Base-by-base conservation (phyloP, 2,888 invertebrate genomes). In the Diabrotica balteata region DNA sequence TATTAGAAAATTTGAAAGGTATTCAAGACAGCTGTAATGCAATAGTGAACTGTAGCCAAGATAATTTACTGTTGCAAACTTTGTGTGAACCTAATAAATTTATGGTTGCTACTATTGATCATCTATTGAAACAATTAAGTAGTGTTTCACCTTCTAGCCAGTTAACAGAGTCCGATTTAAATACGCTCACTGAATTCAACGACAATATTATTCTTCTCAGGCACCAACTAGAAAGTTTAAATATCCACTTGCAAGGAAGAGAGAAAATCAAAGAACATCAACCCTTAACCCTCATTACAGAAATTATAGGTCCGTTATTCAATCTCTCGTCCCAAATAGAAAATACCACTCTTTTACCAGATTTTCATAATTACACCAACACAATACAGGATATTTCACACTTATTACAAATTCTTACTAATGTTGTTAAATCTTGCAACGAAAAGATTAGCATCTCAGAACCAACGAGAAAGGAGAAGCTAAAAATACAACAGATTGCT, bases 61-160 rank as follows among this genome's bases (percentile, higher is more conserved):
- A 62, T 5, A 55, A 51, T 59, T 32, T 46, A 45, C 8, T 70
- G 4, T 50, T 67, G n/a, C 52, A 72, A 63, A 68, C 64, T 22
- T 49, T 72, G 49, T 70, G 69, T 44, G 72, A 72, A 63, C 72
- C 72, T 22, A 66, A 61, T 8, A 72, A 70, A 65, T 62, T 72
- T 46, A 55, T 72, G 45, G 42, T 62, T 5, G 45, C 64, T 32
- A 65, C 65, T 2, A 62, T 69, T 6, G 53, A 62, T 11, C n/a
- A 64, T 54, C 44, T 67, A 5, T 5, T 65, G 32, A 6, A 32
- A 22, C 32, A 61, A 8, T 6, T 52, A 8, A 45, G 45, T 11
- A 32, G 5, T 32, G 32, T 4, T 2, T 32, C 7, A 51, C n/a
- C 46, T 32, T 17, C 46, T 11, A 32, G 32, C 32, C 32, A 32